Evolutionary conservation across 2,888 invertebrate species (phyloP), one percentile per base, ranked within the genome.

Genomic region (Pyralis farinalis): DNA sequence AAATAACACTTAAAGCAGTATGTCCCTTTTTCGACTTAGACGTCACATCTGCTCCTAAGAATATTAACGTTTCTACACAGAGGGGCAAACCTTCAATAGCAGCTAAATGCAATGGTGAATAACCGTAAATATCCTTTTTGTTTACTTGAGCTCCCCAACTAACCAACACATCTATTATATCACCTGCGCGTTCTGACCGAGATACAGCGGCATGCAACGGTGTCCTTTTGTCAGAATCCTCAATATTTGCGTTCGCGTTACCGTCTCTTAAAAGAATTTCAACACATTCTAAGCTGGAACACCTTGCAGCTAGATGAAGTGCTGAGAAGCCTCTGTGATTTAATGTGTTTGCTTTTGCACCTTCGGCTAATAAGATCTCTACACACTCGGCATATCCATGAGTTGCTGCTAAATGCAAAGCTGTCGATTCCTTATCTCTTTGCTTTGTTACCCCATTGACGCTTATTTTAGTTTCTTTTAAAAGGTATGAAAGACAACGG

Each of bases 1-100:
- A 93, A 25, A 97, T 95, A 3, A 96, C 94, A 53, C 95, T 95
- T 30, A 97, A 72, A 1, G 96, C 96, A 0, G 95, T 95, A 52
- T 95, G 94, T 1, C 96, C 96, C 55, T 95, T 96, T 62, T 94
- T 95, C 0, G 96, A 96, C 71, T 94, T 94, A 0, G 96, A 95
- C 7, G 95, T 96, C 0, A 97, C 94, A 74, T 97, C 96, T 1
- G 95, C 96, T 8, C 96, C 96, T 55, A 95, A 92, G 59, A 93
- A 94, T 40, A 97, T 94, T 12, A 97, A 74, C 45, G 95, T 93
- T 69, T 96, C 95, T 0, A 96, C 96, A 71, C 96, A 96, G 58
- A 93, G 94, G 0, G 95, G 94, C 25, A 96, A 82, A 43, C 96
- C 96, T 67, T 96, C 96, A 49, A 96, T 85, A 0, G 96, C 96